Conservation (phyloP, 2,797 vertebrate genomes). For the Sebastes itinus region DNA sequence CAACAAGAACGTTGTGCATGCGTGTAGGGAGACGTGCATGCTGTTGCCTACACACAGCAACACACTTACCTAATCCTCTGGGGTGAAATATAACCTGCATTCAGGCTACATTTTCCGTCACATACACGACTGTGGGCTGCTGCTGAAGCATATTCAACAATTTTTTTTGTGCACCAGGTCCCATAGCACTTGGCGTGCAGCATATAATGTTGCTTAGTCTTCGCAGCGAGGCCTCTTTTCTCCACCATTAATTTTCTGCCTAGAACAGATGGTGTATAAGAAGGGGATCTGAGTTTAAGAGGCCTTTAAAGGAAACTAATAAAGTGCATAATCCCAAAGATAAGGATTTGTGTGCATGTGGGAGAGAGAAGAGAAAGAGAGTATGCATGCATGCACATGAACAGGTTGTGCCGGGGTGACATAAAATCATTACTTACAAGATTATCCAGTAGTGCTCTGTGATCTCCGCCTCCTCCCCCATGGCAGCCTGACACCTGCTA, state of each 20-base stretch:
- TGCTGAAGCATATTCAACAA: slow-evolving; percentile 10
- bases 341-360: slow-evolving; percentile 22
- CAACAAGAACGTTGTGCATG: slow-evolving; percentile 16
- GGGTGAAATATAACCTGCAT: slow-evolving; percentile 39
- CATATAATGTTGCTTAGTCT: slow-evolving; percentile 25
- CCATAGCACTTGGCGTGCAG: background rate
- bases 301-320: slow-evolving; percentile 47
- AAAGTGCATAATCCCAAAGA: slow-evolving; percentile 57
- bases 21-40: slow-evolving; percentile 8
- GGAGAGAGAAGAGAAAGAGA: background rate
- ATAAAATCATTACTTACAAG: slow-evolving; percentile 58
- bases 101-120: slow-evolving; percentile 29
- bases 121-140: slow-evolving; percentile 16
- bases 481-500: slow-evolving; percentile 67
- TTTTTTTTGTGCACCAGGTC: background rate
- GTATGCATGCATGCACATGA: background rate
- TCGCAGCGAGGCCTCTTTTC: slow-evolving; percentile 34
- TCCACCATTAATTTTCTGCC: slow-evolving; percentile 42
- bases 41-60: background rate
- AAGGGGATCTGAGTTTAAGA: slow-evolving; percentile 51
- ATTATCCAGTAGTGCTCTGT: slow-evolving; percentile 46
- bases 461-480: slow-evolving; percentile 21
- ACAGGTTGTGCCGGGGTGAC: slow-evolving; percentile 16
- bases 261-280: slow-evolving; percentile 72
- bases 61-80: slow-evolving; percentile 6